A percentile compares a stretch with the other conserved stretches of the same genome.
phyloP scores from a whole-genome alignment of 2,888 invertebrate species.

The Hypena proboscidalis region DNA sequence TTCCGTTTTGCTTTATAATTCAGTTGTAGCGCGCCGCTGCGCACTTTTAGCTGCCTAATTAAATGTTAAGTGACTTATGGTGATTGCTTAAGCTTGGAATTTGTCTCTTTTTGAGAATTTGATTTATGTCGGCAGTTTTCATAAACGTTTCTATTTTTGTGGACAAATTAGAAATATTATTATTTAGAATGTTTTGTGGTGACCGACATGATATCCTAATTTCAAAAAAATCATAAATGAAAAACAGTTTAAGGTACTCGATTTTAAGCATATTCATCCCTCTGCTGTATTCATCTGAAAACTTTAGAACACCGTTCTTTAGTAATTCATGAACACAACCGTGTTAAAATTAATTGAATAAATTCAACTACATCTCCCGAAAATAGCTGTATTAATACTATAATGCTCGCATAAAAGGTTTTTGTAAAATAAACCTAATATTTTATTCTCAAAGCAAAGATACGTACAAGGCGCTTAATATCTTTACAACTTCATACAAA shows the following conservation, averaged over 20 bases:
- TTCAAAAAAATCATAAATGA: too few species aligned
- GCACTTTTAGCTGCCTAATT: slow-evolving; percentile 46
- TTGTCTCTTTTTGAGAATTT: slow-evolving; percentile 4
- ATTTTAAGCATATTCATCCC: slow-evolving; percentile 20
- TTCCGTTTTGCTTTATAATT: slow-evolving; percentile 44
- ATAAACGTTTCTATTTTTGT: not conserved
- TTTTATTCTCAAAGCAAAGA: slow-evolving; percentile 78
- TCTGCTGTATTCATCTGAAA: slow-evolving; percentile 22
- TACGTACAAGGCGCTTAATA: slow-evolving; percentile 66
- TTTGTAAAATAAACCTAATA: slow-evolving; percentile 70
- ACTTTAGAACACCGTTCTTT: slow-evolving; percentile 13
- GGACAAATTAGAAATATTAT: too few species aligned
- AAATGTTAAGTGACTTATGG: slow-evolving; percentile 49
- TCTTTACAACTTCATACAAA: slow-evolving; percentile 81
- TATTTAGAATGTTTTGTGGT: too few species aligned
- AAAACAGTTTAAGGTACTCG: slow-evolving; percentile 15
- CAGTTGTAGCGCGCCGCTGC: slow-evolving; percentile 42
- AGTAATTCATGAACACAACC: slow-evolving; percentile 19
- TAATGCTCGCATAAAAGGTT: slow-evolving; percentile 54
- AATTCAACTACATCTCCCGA: slow-evolving; percentile 26
- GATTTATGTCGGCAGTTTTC: not conserved
- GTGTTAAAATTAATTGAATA: slow-evolving; percentile 25
- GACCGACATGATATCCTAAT: too few species aligned
- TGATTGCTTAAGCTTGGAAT: slow-evolving; percentile 24
- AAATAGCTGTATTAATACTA: slow-evolving; percentile 41